Evolutionary conservation across 2,888 invertebrate genomes (phyloP), one percentile per base, ranked within the genome.

Genomic region (Himalopsyche japonica): DNA sequence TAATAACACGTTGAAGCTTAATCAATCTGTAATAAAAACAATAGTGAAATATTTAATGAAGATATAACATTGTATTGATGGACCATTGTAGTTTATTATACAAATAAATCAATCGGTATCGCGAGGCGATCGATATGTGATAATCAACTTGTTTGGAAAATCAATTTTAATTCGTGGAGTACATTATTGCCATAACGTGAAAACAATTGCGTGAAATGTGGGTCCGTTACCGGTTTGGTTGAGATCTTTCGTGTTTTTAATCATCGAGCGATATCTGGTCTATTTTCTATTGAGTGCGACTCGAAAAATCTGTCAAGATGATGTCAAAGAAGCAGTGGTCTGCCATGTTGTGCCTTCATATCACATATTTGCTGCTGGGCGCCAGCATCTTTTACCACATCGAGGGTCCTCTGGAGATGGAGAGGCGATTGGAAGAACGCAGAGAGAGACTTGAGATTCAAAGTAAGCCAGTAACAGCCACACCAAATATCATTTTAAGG

Each of bases 321-420:
- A 96, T 96, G 96, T 95, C 96, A 90, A 95, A 95, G 89, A 95
- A 94, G 93, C 95, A 96, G 92, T 94, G 96, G 93, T 93, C 96
- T 87, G 94, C 95, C 87, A 93, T 96, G 91, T 92, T 96, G 88
- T 93, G 95, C 88, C 93, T 96, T 88, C 96, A 96, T 89, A 93
- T 96, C 85, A 93, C 94, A 85, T 97, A 97, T 89, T 91, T 97
- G 87, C 91, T 97, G 88, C 93, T 97, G 85, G 97, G 97, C 12
- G 97, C 97, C n/a, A 95, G 94, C 87, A 95, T 97, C 88, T 97
- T 97, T 90, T 96, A 96, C 91, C 94, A 95, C 89, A 95, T 97
- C 88, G 97, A 97, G 91, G 94, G 95, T 88, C 93, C 93, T 47
- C 90, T 95, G 88, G 97, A 97, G 90, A 90, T 93, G 80, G 91